Conservation (phyloP, 2,797 vertebrate species). For the Pipistrellus pipistrellus region DNA sequence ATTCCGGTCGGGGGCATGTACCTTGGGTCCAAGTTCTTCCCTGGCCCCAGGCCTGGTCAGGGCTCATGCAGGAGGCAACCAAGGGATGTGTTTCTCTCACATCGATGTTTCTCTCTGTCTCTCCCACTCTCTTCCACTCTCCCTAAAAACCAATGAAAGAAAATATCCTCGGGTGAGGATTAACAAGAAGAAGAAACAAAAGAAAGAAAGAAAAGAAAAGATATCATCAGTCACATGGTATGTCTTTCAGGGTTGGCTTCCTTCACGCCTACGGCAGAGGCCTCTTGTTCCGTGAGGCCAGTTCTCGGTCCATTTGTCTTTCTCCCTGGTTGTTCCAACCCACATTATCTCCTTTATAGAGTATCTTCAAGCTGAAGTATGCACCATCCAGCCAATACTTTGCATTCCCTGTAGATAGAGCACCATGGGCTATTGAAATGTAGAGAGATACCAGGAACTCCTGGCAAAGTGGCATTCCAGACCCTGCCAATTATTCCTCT, state of each 20-base stretch:
- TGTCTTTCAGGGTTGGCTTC: background rate
- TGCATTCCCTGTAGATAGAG: background rate
- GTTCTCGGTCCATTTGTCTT: background rate
- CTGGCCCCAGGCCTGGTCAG: no score
- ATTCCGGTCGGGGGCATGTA: no score
- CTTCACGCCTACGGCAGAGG: background rate
- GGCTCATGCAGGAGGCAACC: no score
- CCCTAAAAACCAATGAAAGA: no score
- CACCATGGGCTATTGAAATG: background rate
- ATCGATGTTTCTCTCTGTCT: no score
- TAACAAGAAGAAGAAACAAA: no score
- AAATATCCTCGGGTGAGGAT: no score
- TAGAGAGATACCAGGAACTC: background rate
- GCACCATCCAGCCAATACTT: background rate
- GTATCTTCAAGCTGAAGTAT: background rate
- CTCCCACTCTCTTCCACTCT: no score
- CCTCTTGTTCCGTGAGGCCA: background rate
- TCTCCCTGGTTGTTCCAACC: background rate
- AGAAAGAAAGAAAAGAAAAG: background rate
- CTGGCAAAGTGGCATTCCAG: background rate
- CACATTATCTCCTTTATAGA: background rate
- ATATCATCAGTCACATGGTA: accelerated
- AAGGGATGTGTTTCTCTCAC: no score
- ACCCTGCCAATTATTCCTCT: background rate
- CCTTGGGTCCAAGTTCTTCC: no score